Conservation (phyloP, 2,113 vertebrate genomes). For the Phyllopteryx taeniolatus region DNA sequence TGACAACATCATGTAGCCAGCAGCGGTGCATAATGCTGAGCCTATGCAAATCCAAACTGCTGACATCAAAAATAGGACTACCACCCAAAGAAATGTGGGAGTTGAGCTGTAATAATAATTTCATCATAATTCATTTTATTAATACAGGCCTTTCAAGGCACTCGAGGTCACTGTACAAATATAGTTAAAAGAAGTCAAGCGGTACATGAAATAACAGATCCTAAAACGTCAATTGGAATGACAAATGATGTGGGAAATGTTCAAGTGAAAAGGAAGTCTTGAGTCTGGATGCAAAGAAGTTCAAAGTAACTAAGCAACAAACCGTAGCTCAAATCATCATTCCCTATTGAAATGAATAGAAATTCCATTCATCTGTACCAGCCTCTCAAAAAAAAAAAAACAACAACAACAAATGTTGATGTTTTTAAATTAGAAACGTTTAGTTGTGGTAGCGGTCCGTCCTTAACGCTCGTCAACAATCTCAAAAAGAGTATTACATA, state of each 20-base stretch:
- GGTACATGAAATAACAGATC: too few relatives aligned
- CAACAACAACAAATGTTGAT: too few relatives aligned
- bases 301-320: too few relatives aligned
- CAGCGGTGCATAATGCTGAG: conserved; percentile 45
- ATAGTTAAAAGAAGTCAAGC: too few relatives aligned
- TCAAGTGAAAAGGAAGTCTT: too few relatives aligned
- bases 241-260: too few relatives aligned
- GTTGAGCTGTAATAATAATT: not conserved
- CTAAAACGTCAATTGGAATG: too few relatives aligned
- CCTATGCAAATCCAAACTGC: conserved; percentile 36
- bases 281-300: too few relatives aligned
- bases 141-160: too few relatives aligned
- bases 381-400: too few relatives aligned
- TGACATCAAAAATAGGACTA: conserved; percentile 39
- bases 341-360: not conserved
- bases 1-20: conserved; percentile 28
- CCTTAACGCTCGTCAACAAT: not conserved
- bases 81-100: conserved; percentile 2
- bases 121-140: too few relatives aligned
- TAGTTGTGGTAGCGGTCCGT: not conserved
- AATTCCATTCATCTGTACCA: not conserved
- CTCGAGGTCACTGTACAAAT: too few relatives aligned
- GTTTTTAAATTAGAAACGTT: not conserved
- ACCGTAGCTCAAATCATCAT: not conserved
- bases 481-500: conserved; percentile 23